Percentiles rank a stretch among this genome's conserved stretches.
These are phyloP conservation scores for Luidia sarsii DNA, from an alignment of 53 echinoderm and acorn worm species.

Conservation along the genomic window DNA sequence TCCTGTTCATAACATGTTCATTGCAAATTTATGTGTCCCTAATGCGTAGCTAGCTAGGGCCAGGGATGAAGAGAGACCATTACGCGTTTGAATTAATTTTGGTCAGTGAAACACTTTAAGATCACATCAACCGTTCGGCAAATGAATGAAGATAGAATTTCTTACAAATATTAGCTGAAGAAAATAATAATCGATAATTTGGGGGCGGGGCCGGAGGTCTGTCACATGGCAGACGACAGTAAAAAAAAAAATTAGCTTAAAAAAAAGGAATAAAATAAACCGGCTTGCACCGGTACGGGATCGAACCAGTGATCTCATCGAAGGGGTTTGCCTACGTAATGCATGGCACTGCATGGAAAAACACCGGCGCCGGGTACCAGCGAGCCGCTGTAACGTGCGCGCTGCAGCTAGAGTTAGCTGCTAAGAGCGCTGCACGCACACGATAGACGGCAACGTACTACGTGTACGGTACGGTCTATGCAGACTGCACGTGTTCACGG, in stretches of 20 bases:
- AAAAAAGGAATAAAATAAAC: not conserved
- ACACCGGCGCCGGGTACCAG: conserved; percentile 5
- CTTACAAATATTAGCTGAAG: too few relatives aligned
- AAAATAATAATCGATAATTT: not conserved
- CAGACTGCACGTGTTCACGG: conserved; percentile 12
- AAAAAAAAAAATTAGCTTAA: not conserved
- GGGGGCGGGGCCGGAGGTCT: not conserved
- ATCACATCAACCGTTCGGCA: too few relatives aligned
- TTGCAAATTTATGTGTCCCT: too few relatives aligned
- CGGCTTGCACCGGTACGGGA: conserved; percentile 23
- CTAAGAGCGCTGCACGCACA: not conserved
- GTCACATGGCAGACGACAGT: not conserved
- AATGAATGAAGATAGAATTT: too few relatives aligned
- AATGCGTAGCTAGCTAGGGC: too few relatives aligned
- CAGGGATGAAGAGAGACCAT: too few relatives aligned
- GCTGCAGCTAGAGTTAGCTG: too few relatives aligned
- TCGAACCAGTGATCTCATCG: not conserved
- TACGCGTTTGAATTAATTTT: too few relatives aligned
- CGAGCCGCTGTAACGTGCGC: too few relatives aligned
- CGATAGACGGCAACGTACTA: not conserved
- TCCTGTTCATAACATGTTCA: too few relatives aligned
- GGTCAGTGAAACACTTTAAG: too few relatives aligned
- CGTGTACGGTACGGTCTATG: not conserved
- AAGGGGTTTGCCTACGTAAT: not conserved
- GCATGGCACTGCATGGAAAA: conserved; percentile 7